Percentiles rank a stretch among this genome's conserved stretches.
Evolutionary conservation across 2,113 vertebrate genomes (phyloP).

Genomic region (Alexandromys fortis): DNA sequence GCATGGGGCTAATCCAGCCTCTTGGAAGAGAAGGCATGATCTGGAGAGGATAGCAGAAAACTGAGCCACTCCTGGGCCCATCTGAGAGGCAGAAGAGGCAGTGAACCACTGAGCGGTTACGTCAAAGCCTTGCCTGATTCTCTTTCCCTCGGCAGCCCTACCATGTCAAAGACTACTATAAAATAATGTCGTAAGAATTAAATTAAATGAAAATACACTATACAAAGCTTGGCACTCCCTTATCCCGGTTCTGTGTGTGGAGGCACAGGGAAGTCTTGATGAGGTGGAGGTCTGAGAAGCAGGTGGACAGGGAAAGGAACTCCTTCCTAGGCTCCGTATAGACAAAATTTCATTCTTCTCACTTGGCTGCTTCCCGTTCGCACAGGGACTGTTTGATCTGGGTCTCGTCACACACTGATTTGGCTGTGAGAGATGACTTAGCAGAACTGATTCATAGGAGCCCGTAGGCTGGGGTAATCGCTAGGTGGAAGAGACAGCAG

Average conservation of each 20-base stretch:
- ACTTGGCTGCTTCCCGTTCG: not conserved
- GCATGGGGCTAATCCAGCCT: not conserved
- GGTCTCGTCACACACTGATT: not conserved
- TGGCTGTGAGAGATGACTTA: slow-evolving; percentile 8
- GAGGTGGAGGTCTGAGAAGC: not conserved
- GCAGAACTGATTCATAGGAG: not conserved
- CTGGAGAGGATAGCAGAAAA: not conserved
- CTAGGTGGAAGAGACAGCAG: not conserved
- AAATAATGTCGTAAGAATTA: not conserved
- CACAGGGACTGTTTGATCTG: not conserved
- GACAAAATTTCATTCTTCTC: slow-evolving; percentile 45
- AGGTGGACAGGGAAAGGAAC: accelerated
- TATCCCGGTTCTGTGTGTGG: not conserved
- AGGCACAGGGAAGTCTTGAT: not conserved
- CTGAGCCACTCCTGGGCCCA: no score
- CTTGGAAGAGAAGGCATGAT: not conserved
- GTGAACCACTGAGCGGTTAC: accelerated
- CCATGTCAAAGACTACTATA: not conserved
- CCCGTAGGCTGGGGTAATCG: not conserved
- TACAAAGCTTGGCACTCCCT: not conserved
- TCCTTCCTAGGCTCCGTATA: not conserved
- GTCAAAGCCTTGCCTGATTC: not conserved
- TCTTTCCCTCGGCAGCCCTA: not conserved
- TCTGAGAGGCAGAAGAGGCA: not conserved
- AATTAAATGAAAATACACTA: not conserved